These are phyloP conservation scores for Ephydatia muelleri DNA, from an alignment of 37 sponge, comb jelly and placozoan species.

Conservation along the genomic window DNA sequence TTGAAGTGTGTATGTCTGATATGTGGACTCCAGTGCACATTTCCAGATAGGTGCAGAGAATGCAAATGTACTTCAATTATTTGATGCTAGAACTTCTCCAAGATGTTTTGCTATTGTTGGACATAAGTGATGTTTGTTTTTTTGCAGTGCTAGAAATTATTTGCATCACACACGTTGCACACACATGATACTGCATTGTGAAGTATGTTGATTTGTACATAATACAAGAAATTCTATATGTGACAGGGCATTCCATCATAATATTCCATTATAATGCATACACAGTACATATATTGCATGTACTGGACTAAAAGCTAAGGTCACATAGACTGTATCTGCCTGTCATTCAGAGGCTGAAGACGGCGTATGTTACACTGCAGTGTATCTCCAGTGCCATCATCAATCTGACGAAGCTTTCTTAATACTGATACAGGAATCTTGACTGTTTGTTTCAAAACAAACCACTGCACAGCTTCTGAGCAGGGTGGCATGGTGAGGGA, in stretches of 20 bases:
- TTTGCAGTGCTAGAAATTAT: no score
- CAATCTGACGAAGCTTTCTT: slow-evolving; percentile 18
- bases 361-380: neutral
- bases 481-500: slow-evolving; percentile 75
- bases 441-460: slow-evolving; percentile 48
- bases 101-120: slow-evolving; percentile 39
- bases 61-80: slow-evolving; percentile 19
- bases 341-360: neutral
- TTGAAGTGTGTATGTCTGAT: neutral
- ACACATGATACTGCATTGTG: no score
- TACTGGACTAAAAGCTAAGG: neutral
- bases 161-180: no score
- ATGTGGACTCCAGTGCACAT: neutral
- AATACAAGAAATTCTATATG: no score
- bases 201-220: no score
- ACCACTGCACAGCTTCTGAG: slow-evolving; percentile 69
- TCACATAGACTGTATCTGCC: neutral
- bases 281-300: neutral
- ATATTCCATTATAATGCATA: neutral
- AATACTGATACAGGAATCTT: slow-evolving; percentile 24
- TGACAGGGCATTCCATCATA: neutral
- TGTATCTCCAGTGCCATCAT: neutral
- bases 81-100: slow-evolving; percentile 40
- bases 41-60: slow-evolving; percentile 5
- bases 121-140: neutral